phyloP scores from a whole-genome alignment of 1,140 invertebrate genomes.

The Streblospio benedicti region DNA sequence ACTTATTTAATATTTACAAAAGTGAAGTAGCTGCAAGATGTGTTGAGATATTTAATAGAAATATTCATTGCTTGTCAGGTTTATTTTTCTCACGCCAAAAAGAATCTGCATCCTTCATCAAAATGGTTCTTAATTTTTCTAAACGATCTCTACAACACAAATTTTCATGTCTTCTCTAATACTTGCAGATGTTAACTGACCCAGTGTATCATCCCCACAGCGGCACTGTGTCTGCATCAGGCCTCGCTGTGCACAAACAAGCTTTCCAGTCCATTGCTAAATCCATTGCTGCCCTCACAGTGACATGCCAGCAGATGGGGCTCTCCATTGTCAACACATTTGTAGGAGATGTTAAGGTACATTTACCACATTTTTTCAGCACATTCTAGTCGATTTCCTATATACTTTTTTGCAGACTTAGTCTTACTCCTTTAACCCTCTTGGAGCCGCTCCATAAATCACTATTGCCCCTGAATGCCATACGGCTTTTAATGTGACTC shows the following conservation, averaged over 20 bases:
- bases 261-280: conserved; percentile 66
- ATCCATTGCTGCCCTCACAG: conserved; percentile 84
- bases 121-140: no score
- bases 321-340: conserved; percentile 77
- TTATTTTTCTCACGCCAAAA: no score
- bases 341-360: conserved; percentile 68
- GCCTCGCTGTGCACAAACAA: conserved; percentile 48
- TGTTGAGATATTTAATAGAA: no score
- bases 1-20: no score
- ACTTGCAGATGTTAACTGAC: conserved; percentile 41
- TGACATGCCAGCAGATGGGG: conserved; percentile 59
- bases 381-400: conserved; percentile 1
- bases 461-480: no score
- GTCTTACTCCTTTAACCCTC: neutral
- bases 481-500: no score
- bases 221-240: conserved; percentile 15
- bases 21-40: no score
- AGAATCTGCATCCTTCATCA: no score
- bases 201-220: conserved; percentile 39
- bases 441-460: neutral
- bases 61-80: no score
- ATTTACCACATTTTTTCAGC: conserved; percentile 2
- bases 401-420: neutral
- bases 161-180: conserved; percentile 17
- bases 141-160: no score